Evolutionary conservation across 2,888 invertebrate genomes (phyloP).

Genomic region (Cheilosia variabilis): DNA sequence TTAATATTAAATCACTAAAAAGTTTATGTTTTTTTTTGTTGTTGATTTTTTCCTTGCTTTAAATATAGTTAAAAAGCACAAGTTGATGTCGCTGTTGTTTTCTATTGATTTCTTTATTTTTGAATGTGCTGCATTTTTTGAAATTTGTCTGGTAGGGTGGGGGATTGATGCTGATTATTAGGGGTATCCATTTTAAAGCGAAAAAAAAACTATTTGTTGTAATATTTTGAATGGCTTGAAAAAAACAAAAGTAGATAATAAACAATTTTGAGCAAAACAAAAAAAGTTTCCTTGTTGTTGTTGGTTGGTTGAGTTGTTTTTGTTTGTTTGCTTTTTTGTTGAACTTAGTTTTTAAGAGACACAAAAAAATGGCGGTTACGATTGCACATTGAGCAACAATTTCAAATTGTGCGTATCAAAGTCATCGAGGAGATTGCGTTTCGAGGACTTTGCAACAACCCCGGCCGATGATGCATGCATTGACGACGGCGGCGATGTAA

Average conservation of each 20-base stretch:
- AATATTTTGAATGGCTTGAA: slow-evolving; percentile 50
- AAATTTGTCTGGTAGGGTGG: slow-evolving; percentile 55
- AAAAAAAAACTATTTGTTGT: slow-evolving; percentile 72
- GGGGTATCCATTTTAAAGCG: slow-evolving; percentile 76
- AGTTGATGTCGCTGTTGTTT: slow-evolving; percentile 78
- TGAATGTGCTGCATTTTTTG: slow-evolving; percentile 62
- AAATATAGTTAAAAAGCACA: slow-evolving; percentile 80
- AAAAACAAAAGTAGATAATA: slow-evolving; percentile 45
- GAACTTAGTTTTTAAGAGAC: slow-evolving; percentile 49
- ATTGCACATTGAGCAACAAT: slow-evolving; percentile 87
- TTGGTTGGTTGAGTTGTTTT: slow-evolving; percentile 61
- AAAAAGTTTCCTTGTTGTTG: slow-evolving; percentile 48
- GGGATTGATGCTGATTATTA: slow-evolving; percentile 22
- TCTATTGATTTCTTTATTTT: slow-evolving; percentile 25
- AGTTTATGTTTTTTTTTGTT: slow-evolving; percentile 31
- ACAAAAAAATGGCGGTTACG: slow-evolving; percentile 80
- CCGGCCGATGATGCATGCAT: slow-evolving; percentile 79
- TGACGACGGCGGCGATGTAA: slow-evolving; percentile 76
- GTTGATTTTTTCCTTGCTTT: slow-evolving; percentile 68
- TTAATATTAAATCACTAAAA: slow-evolving; percentile 73
- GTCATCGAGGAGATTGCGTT: slow-evolving; percentile 82
- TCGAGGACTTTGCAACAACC: slow-evolving; percentile 80
- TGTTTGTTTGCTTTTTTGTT: slow-evolving; percentile 43
- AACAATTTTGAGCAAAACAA: slow-evolving; percentile 37
- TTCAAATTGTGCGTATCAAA: slow-evolving; percentile 86